These are phyloP conservation scores for Serinus canaria DNA, from an alignment of 2,113 vertebrate species.

Conservation along the genomic window DNA sequence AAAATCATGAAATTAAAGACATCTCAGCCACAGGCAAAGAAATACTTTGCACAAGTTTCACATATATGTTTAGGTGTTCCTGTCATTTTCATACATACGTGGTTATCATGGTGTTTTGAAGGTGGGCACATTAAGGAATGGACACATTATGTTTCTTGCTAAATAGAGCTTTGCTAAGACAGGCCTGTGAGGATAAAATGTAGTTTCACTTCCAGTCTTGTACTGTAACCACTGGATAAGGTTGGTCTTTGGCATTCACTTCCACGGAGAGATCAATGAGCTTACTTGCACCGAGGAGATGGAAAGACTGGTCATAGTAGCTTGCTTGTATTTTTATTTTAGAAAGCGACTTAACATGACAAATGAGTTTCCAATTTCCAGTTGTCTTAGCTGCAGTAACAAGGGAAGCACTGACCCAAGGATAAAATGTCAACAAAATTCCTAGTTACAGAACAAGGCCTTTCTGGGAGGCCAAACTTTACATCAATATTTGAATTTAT, in stretches of 20 bases:
- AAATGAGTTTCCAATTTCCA: constrained; percentile 31
- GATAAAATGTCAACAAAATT: constrained; percentile 4
- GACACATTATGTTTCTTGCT: neutral
- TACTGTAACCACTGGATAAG: neutral
- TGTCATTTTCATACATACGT: neutral
- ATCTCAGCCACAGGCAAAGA: neutral
- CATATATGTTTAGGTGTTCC: neutral
- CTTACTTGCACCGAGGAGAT: neutral
- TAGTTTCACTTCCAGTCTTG: neutral
- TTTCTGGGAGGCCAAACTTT: neutral
- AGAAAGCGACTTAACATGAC: constrained; percentile 2
- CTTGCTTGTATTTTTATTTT: neutral
- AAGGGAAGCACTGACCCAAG: neutral
- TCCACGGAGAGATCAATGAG: neutral
- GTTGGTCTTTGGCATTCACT: neutral
- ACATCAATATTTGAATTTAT: neutral
- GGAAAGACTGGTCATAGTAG: neutral
- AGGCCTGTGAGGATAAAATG: neutral
- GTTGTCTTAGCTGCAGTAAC: neutral
- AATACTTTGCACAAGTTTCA: neutral
- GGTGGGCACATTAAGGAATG: neutral
- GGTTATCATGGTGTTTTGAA: neutral
- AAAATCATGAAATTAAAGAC: neutral
- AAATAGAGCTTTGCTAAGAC: neutral
- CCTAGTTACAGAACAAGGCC: neutral